phyloP scores from a whole-genome alignment of 2,797 vertebrate genomes.

The Nothura maculosa region DNA sequence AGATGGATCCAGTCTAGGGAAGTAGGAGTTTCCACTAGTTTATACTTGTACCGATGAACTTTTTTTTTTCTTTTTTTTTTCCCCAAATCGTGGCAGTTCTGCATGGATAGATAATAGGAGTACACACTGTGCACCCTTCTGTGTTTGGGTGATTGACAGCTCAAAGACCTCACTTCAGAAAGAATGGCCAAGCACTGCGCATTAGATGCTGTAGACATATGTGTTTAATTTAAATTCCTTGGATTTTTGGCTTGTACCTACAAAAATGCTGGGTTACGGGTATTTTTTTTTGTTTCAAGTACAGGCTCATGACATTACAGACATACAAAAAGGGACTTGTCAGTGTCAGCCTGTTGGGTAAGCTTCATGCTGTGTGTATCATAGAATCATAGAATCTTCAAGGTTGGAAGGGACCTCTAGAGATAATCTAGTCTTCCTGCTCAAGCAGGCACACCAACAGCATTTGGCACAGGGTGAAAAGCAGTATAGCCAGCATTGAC shows the following conservation, averaged over 20 bases:
- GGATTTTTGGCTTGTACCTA: background rate
- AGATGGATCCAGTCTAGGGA: background rate
- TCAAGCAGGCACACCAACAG: too few relatives aligned
- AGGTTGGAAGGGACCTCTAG: too few relatives aligned
- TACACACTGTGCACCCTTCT: background rate
- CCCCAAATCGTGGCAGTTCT: background rate
- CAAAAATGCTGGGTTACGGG: background rate
- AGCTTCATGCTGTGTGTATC: rapidly evolving
- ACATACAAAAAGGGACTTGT: background rate
- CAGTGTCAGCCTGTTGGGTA: background rate
- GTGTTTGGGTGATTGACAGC: background rate
- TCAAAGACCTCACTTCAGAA: background rate
- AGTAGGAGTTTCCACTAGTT: background rate
- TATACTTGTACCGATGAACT: background rate
- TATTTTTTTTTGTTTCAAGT: background rate
- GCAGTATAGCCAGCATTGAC: rapidly evolving
- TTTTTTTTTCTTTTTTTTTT: background rate
- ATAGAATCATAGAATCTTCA: too few relatives aligned
- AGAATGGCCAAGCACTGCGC: background rate
- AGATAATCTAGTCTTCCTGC: too few relatives aligned
- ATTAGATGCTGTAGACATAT: background rate
- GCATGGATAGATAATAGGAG: background rate
- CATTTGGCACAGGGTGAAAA: too few relatives aligned
- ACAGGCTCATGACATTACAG: background rate
- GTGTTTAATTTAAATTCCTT: background rate